phyloP scores from a whole-genome alignment of 2,797 vertebrate species.

The Okamejei kenojei region DNA sequence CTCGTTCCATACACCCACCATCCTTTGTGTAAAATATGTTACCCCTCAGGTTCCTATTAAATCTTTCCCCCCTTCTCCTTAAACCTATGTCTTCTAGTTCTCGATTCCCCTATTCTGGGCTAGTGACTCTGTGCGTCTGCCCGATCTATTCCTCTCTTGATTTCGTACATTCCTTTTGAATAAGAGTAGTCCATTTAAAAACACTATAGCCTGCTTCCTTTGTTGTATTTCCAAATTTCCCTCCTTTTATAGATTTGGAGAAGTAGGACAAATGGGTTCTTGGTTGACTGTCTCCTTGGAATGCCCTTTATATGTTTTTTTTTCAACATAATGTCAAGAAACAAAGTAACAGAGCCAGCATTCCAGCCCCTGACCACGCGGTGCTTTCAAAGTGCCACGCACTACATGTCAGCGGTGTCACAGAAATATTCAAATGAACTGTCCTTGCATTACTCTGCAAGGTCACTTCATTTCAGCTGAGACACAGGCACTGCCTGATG shows the following conservation, averaged over 20 bases:
- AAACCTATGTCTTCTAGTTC: no score
- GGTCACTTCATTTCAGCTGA: constrained; percentile 15
- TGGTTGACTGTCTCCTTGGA: not conserved
- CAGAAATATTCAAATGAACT: not conserved
- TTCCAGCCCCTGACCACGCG: not conserved
- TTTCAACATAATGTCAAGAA: not conserved
- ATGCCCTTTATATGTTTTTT: not conserved
- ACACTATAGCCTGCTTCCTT: not conserved
- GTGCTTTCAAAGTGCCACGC: not conserved
- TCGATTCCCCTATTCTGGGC: no score
- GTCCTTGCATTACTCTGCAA: constrained; percentile 22
- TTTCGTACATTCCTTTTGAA: no score
- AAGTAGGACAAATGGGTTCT: not conserved
- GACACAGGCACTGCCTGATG: not conserved
- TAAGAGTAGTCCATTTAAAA: not conserved
- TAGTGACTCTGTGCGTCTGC: no score
- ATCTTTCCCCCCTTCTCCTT: no score
- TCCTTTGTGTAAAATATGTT: no score
- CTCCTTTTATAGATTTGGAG: not conserved
- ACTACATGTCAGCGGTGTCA: not conserved
- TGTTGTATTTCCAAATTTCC: not conserved
- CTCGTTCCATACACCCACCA: no score
- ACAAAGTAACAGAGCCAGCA: not conserved
- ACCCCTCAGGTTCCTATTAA: no score
- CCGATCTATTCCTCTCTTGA: no score